Evolutionary conservation across 2,113 vertebrate genomes (phyloP).

Genomic region (Carassius gibelio): DNA sequence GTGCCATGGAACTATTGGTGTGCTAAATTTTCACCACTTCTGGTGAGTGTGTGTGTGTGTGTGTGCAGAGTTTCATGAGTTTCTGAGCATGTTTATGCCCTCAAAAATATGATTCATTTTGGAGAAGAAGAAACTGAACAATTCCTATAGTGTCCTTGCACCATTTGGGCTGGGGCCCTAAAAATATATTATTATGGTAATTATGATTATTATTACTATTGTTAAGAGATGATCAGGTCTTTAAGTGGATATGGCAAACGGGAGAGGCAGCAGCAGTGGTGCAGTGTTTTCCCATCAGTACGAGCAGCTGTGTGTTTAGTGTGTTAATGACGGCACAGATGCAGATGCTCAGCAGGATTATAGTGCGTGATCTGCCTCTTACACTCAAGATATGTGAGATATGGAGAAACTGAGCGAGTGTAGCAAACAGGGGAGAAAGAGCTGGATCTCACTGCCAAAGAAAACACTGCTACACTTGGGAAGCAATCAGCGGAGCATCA

Average conservation of each 20-base stretch:
- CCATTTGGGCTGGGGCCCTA: too few relatives aligned
- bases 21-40: too few relatives aligned
- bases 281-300: background rate
- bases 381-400: constrained; percentile 8
- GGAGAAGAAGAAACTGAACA: too few relatives aligned
- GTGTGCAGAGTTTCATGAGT: too few relatives aligned
- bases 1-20: too few relatives aligned
- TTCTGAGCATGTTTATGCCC: too few relatives aligned
- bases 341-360: background rate
- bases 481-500: background rate
- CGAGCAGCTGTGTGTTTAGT: constrained; percentile 4
- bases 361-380: background rate
- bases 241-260: background rate
- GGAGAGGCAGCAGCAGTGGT: background rate
- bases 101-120: too few relatives aligned
- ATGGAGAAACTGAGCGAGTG: constrained; percentile 5
- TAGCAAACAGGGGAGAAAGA: background rate
- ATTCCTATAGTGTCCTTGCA: too few relatives aligned
- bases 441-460: background rate
- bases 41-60: too few relatives aligned
- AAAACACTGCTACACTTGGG: constrained; percentile 22
- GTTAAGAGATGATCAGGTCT: background rate
- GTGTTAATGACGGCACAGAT: background rate
- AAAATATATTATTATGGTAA: background rate
- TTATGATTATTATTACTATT: background rate